Evolutionary conservation across 2,113 vertebrate genomes (phyloP).

Genomic region (Motacilla alba): DNA sequence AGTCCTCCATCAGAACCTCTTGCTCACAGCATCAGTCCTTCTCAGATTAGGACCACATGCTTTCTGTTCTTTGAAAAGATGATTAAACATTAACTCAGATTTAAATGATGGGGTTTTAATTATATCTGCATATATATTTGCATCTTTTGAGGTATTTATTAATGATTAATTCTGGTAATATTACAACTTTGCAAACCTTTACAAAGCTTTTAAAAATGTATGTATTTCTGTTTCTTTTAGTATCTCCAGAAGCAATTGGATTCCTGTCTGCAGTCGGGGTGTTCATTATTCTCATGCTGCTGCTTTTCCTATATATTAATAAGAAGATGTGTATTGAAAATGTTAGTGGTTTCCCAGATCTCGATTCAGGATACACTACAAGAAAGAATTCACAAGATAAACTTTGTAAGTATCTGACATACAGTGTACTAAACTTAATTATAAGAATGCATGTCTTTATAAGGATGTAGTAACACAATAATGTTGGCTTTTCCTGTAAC

Average conservation of each 20-base stretch:
- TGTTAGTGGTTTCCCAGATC: constrained; percentile 86
- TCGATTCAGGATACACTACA: constrained; percentile 84
- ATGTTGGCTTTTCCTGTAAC: background rate
- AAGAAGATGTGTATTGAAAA: constrained; percentile 94
- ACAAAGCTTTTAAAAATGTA: background rate
- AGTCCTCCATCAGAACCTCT: background rate
- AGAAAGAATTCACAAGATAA: constrained; percentile 83
- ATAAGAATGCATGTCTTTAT: background rate
- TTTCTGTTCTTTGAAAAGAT: background rate
- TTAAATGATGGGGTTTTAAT: background rate
- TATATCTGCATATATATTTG: background rate
- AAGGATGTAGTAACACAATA: background rate
- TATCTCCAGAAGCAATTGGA: constrained; percentile 96
- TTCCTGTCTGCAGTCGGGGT: constrained; percentile 92
- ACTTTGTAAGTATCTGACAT: constrained; percentile 71
- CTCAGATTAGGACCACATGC: background rate
- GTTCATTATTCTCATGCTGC: constrained; percentile 91
- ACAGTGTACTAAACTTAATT: background rate
- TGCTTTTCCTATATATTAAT: constrained; percentile 96
- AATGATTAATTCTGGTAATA: background rate
- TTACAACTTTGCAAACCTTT: background rate
- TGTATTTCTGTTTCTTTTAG: constrained; percentile 76
- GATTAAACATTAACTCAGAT: background rate
- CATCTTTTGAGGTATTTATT: background rate
- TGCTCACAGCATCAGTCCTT: background rate